phyloP scores from a whole-genome alignment of 2,797 vertebrate genomes.

The Galagoides demidoff region DNA sequence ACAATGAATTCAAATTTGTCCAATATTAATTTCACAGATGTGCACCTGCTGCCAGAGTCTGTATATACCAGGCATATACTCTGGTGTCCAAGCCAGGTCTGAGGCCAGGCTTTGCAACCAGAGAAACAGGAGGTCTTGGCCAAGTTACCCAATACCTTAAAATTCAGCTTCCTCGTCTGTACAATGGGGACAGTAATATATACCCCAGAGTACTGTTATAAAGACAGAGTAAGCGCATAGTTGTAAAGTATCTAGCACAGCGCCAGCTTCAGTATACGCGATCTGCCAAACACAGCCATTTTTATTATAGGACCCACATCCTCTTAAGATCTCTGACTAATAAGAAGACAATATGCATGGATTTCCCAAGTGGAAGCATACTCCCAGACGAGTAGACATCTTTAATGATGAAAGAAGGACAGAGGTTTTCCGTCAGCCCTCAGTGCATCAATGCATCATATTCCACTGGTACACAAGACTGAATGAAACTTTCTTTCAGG shows the following conservation, averaged over 20 bases:
- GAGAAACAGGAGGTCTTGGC: not conserved
- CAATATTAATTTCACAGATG: not conserved
- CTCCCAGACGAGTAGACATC: not conserved
- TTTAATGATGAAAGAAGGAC: not conserved
- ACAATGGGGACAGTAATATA: not conserved
- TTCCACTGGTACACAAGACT: not conserved
- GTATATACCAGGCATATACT: not conserved
- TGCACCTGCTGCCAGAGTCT: not conserved
- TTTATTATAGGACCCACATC: not conserved
- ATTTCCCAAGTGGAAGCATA: constrained; percentile 1
- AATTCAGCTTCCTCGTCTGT: not conserved
- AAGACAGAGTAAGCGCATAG: not conserved
- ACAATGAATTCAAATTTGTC: constrained; percentile 3
- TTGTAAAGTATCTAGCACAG: not conserved
- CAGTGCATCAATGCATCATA: not conserved
- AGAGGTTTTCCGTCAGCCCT: not conserved
- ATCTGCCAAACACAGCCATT: not conserved
- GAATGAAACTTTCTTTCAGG: constrained; percentile 9
- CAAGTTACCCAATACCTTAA: not conserved
- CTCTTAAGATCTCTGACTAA: not conserved
- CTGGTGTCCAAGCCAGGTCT: not conserved
- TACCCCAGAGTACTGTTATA: not conserved
- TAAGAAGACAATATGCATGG: not conserved
- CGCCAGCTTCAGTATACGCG: not conserved
- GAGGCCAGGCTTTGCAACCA: not conserved